phyloP scores from a whole-genome alignment of 2,888 invertebrate genomes.

The Drosophila diplacantha region DNA sequence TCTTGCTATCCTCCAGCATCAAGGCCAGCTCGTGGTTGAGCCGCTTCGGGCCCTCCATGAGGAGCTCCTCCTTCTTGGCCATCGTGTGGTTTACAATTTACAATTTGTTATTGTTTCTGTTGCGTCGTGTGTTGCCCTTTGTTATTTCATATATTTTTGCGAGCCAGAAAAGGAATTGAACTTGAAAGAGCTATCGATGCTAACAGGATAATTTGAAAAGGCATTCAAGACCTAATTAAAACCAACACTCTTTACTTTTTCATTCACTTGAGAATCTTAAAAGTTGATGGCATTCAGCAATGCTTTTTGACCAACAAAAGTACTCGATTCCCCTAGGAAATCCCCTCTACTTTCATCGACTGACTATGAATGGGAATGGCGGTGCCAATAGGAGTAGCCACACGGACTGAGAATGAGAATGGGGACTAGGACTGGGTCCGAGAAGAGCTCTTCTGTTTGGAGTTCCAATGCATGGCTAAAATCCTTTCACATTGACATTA shows the following conservation, averaged over 20 bases:
- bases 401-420: neutral
- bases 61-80: slow-evolving; percentile 37
- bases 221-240: neutral
- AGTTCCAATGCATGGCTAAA: slow-evolving; percentile 38
- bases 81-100: slow-evolving; percentile 17
- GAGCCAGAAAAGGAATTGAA: neutral
- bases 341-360: neutral
- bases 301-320: neutral
- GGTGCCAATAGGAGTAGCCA: slow-evolving; percentile 3
- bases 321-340: neutral
- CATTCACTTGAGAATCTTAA: neutral
- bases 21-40: slow-evolving; percentile 89
- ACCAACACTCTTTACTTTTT: neutral
- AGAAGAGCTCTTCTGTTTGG: slow-evolving; percentile 9
- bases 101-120: neutral
- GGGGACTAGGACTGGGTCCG: neutral
- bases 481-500: slow-evolving; percentile 69
- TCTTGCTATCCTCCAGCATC: slow-evolving; percentile 90
- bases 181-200: neutral
- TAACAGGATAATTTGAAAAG: neutral
- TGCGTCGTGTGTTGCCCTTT: neutral
- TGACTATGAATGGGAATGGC: slow-evolving; percentile 11
- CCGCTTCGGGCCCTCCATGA: slow-evolving; percentile 73
- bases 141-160: neutral
- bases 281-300: neutral